Base-by-base conservation (phyloP, 1,140 invertebrate genomes). In the Drosophila orena region DNA sequence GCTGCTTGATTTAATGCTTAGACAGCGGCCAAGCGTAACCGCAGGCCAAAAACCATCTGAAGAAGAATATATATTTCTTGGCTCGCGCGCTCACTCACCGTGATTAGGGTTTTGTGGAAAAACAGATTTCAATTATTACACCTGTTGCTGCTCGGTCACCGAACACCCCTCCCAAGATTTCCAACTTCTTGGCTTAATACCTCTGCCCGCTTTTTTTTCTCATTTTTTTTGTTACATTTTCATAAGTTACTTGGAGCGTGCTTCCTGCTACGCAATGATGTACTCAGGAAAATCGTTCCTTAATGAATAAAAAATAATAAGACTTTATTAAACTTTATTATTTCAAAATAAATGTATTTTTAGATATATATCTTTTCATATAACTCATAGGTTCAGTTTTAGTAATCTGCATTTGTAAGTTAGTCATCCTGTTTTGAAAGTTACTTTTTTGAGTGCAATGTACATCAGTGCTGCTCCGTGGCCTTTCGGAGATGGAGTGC, bases 91-190 rank as follows among this genome's bases (percentile, higher is more conserved):
- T 71, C 64, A 56, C 49, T 64, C 70, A 73, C 71, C 79, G 60
- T 88, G 83, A 88, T 88, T 88, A 88, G 83, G 75, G 71, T 73
- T 88, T 52, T 84, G 68, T 68, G 77, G 59, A 75, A 76, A 76
- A 76, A 66, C 72, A 66, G 69, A 77, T 90, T 89, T 80, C 84
- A 89, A 89, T 89, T 89, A 89, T 89, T 84, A 89, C 84, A 89
- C 84, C 84, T 89, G 84, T 90, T 85, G 77, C 42, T 52, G 64
- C 52, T 42, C 54, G 69, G 60, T 61, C 62, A 68, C 34, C 65
- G 68, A 71, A 60, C 42, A 77, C 72, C 78, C 69, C 60, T 68
- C 20, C 43, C 49, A 64, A 77, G 61, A 61, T 61, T 47, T 59
- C 15, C 49, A 54, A 49, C 56, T 44, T 59, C 43, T 55, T 40